phyloP scores from a whole-genome alignment of 2,888 invertebrate genomes.

The Tuta absoluta region DNA sequence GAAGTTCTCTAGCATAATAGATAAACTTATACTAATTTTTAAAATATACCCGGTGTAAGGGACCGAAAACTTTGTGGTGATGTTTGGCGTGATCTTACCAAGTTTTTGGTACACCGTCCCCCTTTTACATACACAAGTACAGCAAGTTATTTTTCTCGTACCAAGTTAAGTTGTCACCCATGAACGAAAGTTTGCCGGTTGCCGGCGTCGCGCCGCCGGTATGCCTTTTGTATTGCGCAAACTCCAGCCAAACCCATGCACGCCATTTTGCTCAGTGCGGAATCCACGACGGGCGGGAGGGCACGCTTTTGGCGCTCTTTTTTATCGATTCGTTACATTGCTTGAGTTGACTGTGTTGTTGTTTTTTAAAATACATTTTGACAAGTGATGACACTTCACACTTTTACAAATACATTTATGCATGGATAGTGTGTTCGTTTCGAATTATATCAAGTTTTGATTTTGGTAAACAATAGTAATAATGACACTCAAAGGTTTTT shows the following conservation, averaged over 20 bases:
- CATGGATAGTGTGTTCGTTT: neutral
- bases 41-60: too few species aligned
- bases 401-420: neutral
- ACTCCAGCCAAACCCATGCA: slow-evolving; percentile 34
- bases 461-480: slow-evolving; percentile 1
- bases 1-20: too few species aligned
- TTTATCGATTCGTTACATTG: slow-evolving; percentile 55
- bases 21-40: too few species aligned
- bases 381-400: slow-evolving; percentile 5
- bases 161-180: too few species aligned
- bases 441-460: neutral
- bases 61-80: too few species aligned
- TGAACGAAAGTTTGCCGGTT: neutral
- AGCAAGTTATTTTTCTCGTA: too few species aligned
- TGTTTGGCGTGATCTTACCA: too few species aligned
- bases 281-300: slow-evolving; percentile 41
- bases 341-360: slow-evolving; percentile 55
- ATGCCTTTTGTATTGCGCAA: slow-evolving; percentile 55
- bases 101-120: too few species aligned
- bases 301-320: slow-evolving; percentile 48
- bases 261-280: slow-evolving; percentile 68
- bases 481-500: neutral
- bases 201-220: neutral
- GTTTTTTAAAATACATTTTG: slow-evolving; percentile 33
- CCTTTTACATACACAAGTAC: too few species aligned